Evolutionary conservation across 2,888 invertebrate species (phyloP), one percentile per base, ranked within the genome.

Genomic region (Asteroscopus sphinx): DNA sequence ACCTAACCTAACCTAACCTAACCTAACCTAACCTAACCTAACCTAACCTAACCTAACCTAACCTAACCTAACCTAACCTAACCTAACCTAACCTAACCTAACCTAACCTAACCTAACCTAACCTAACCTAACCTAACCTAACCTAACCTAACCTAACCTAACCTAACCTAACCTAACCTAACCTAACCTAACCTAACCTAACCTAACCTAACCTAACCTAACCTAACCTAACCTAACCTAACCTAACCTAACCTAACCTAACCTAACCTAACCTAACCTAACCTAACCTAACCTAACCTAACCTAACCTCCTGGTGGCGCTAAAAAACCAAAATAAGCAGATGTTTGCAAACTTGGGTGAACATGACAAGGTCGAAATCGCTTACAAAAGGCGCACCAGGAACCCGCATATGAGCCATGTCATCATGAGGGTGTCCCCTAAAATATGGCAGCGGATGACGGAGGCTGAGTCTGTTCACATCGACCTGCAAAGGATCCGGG

Each of bases 11-110:
- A 49, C 60, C 60, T 58, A 62, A 58, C 59, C 67, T 67, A 67
- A 63, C 63, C 67, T 67, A 67, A 67, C 63, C 67, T 67, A 67
- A 67, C 63, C 68, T 68, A 68, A 68, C 63, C 68, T 51, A 39
- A 53, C 56, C 56, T 48, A 56, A 49, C 48, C 48, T 44, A 49
- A 49, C 56, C 48, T 44, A 49, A 49, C 56, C 56, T 48, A 49
- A 49, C 54, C 54, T 54, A 54, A 54, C 54, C 54, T 54, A 54
- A 54, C 54, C 54, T 54, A 54, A 54, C 54, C 54, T 47, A 54
- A 54, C 47, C 53, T 53, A 54, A 54, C 54, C 54, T 54, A 54
- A 54, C 54, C 54, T 54, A 47, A 47, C 54, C 54, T 54, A 46
- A 46, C 47, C 54, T 47, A 54, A 46, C 54, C 54, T 46, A 54